phyloP scores from a whole-genome alignment of 2,113 vertebrate species.

The Sylvietta virens region DNA sequence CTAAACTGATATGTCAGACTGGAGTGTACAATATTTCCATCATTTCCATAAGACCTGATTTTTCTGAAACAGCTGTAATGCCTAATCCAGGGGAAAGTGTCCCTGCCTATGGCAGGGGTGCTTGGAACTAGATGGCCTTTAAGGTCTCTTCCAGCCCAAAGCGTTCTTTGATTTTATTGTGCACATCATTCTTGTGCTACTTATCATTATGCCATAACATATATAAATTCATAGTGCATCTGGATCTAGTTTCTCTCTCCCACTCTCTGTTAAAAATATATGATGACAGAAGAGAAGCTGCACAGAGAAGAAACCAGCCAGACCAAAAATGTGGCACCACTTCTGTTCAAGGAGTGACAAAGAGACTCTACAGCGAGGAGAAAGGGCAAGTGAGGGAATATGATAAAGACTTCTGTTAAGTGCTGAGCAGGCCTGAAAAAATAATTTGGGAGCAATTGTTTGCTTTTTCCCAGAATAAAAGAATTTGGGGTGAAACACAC shows the following conservation, averaged over 20 bases:
- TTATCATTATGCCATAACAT: background rate
- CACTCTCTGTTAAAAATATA: background rate
- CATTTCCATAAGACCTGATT: background rate
- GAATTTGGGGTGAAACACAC: background rate
- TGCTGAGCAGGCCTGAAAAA: background rate
- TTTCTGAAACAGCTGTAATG: background rate
- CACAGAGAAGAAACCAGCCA: background rate
- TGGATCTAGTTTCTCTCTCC: background rate
- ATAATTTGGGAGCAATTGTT: background rate
- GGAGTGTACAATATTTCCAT: background rate
- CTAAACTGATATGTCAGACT: background rate
- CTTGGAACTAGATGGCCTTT: background rate
- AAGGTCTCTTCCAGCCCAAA: background rate
- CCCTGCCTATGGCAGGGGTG: background rate
- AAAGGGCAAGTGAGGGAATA: background rate
- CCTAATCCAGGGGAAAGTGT: background rate
- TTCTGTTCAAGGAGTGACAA: background rate
- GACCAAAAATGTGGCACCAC: background rate
- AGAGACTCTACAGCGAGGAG: background rate
- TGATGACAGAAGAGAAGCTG: background rate
- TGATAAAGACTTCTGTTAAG: background rate
- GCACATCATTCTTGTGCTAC: background rate
- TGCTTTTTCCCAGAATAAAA: background rate
- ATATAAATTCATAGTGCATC: background rate
- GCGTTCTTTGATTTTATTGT: background rate